Evolutionary conservation across 2,888 invertebrate genomes (phyloP).

Genomic region (Torymus aiolomorphi): DNA sequence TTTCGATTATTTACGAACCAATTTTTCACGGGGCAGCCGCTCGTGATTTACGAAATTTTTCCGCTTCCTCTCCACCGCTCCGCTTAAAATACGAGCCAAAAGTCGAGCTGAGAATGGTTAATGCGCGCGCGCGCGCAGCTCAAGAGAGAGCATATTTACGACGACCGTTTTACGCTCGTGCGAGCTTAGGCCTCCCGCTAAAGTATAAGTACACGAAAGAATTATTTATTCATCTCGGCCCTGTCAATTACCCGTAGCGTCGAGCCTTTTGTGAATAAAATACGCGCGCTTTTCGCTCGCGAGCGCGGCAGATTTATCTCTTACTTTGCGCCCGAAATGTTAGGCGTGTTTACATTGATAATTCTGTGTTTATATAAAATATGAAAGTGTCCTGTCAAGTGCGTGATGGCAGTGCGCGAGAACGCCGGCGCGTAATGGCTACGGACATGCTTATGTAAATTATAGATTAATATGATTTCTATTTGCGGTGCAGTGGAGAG

Average conservation of each 20-base stretch:
- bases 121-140: slow-evolving; percentile 8
- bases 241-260: background rate
- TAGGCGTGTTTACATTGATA: too few species aligned
- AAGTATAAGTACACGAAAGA: background rate
- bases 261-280: too few species aligned
- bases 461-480: too few species aligned
- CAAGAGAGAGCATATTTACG: slow-evolving; percentile 28
- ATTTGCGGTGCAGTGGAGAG: too few species aligned
- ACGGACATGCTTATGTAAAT: too few species aligned
- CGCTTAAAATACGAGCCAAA: slow-evolving; percentile 23
- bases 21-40: background rate
- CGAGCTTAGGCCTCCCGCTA: slow-evolving; percentile 25
- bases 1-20: background rate
- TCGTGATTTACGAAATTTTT: slow-evolving; percentile 36
- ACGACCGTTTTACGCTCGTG: slow-evolving; percentile 43
- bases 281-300: too few species aligned
- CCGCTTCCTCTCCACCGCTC: background rate
- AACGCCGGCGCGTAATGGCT: too few species aligned
- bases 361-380: too few species aligned
- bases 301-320: too few species aligned
- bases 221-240: slow-evolving; percentile 40
- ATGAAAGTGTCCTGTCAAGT: too few species aligned
- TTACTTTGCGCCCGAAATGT: too few species aligned
- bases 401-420: too few species aligned
- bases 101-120: slow-evolving; percentile 30